A percentile compares a stretch with the other conserved stretches of the same genome.
These are phyloP conservation scores for Rhabdomys pumilio DNA, from an alignment of 2,797 vertebrate genomes.

Conservation along the genomic window DNA sequence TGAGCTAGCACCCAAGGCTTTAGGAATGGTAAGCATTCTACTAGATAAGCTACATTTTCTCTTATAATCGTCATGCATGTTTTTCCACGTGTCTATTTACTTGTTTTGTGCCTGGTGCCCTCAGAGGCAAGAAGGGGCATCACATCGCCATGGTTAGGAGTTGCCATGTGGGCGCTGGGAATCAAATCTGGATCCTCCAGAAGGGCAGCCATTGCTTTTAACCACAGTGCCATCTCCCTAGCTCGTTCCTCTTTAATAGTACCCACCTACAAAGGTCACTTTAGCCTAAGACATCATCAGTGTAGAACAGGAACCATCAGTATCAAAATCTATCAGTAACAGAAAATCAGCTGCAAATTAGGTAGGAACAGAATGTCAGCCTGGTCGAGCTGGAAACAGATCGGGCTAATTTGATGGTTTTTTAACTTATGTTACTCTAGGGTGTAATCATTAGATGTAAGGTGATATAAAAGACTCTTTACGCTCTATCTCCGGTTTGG, in stretches of 20 bases:
- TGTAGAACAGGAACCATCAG: too few species aligned
- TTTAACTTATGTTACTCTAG: conserved; percentile 23
- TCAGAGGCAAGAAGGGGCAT: neutral
- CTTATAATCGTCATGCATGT: neutral
- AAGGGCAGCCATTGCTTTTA: neutral
- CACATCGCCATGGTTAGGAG: neutral
- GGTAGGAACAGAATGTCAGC: neutral
- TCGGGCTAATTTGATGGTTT: conserved; percentile 37
- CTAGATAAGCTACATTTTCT: neutral
- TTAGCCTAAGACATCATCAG: neutral
- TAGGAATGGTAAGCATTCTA: too few species aligned
- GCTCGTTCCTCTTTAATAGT: neutral
- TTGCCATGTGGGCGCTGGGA: neutral
- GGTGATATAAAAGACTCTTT: conserved; percentile 50
- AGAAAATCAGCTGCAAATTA: conserved; percentile 64
- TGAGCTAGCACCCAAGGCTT: neutral
- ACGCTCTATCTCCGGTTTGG: neutral
- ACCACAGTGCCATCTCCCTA: neutral
- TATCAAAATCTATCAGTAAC: neutral
- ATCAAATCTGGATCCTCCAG: neutral
- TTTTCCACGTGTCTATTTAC: neutral
- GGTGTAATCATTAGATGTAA: neutral
- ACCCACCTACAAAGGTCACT: neutral
- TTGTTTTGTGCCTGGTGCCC: neutral
- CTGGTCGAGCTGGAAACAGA: conserved; percentile 28